A percentile compares a stretch with the other conserved stretches of the same genome.
phyloP scores from a whole-genome alignment of 1,140 invertebrate species.

The Orussus abietinus region DNA sequence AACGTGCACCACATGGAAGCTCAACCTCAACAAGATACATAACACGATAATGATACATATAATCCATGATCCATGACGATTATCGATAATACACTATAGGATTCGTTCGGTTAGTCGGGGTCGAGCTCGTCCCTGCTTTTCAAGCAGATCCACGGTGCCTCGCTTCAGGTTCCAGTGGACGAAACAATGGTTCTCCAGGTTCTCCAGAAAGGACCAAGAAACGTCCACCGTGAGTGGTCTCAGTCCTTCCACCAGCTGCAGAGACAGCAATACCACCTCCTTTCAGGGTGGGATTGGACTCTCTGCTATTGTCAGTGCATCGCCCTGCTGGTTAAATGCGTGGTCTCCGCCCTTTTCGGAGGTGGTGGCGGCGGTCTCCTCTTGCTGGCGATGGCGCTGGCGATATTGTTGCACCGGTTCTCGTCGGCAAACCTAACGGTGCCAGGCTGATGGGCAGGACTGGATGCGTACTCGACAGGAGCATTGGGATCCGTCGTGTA shows the following conservation, averaged over 20 bases:
- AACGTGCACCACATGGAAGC: too few relatives aligned
- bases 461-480: conserved; percentile 50
- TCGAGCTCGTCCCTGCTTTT: too few relatives aligned
- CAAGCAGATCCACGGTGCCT: too few relatives aligned
- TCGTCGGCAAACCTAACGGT: conserved; percentile 39
- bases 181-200: too few relatives aligned
- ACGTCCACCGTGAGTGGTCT: conserved; percentile 15
- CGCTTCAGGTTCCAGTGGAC: too few relatives aligned
- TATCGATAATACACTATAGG: too few relatives aligned
- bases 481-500: conserved; percentile 49
- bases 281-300: conserved; percentile 37
- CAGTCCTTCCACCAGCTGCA: conserved; percentile 45
- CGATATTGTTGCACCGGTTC: conserved; percentile 36
- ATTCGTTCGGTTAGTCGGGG: too few relatives aligned
- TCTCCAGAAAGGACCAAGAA: conserved; percentile 13
- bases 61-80: too few relatives aligned
- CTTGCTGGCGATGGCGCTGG: conserved; percentile 48
- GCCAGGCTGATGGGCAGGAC: conserved; percentile 38
- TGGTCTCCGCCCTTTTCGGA: conserved; percentile 74
- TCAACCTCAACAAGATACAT: too few relatives aligned
- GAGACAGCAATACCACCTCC: conserved; percentile 43
- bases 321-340: conserved; percentile 60
- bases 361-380: conserved; percentile 71
- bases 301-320: conserved; percentile 55
- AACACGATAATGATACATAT: too few relatives aligned